A percentile compares a stretch with the other conserved stretches of the same genome.
These are phyloP conservation scores for Metacarcinus magister DNA, from an alignment of 2,888 invertebrate genomes.

Conservation along the genomic window DNA sequence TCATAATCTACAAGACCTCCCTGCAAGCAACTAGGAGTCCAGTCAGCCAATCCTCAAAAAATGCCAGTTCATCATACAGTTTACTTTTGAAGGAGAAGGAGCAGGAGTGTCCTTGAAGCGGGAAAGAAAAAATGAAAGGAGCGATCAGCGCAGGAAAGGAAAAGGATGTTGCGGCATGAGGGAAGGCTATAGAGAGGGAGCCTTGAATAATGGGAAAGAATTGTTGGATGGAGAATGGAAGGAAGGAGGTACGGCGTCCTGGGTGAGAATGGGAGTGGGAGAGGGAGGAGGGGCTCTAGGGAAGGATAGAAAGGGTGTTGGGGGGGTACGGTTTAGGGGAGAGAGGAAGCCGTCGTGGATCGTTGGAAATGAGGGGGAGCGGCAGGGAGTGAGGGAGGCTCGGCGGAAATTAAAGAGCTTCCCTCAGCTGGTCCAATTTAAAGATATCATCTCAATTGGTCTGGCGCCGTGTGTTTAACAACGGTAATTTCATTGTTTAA, in stretches of 20 bases:
- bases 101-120: neutral
- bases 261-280: neutral
- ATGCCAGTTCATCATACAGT: neutral
- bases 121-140: neutral
- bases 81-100: neutral
- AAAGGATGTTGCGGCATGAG: neutral
- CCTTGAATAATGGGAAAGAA: neutral
- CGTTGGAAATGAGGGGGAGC: slow-evolving; percentile 29
- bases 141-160: neutral
- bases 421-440: slow-evolving; percentile 41
- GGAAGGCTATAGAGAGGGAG: neutral
- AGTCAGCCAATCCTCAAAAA: neutral
- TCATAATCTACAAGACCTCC: too few relatives aligned
- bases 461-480: slow-evolving; percentile 26
- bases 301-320: neutral
- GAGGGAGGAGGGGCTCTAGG: neutral
- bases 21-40: neutral
- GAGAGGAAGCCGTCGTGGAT: neutral
- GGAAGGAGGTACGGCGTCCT: neutral
- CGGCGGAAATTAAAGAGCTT: slow-evolving; percentile 43
- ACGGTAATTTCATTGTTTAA: slow-evolving; percentile 11
- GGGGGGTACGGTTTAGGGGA: neutral
- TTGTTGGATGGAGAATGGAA: neutral
- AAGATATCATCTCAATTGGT: slow-evolving; percentile 31
- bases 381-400: slow-evolving; percentile 11